Percentiles rank a stretch among this genome's conserved stretches.
Evolutionary conservation across 2,797 vertebrate species (phyloP).

Genomic region (Squalus acanthias): DNA sequence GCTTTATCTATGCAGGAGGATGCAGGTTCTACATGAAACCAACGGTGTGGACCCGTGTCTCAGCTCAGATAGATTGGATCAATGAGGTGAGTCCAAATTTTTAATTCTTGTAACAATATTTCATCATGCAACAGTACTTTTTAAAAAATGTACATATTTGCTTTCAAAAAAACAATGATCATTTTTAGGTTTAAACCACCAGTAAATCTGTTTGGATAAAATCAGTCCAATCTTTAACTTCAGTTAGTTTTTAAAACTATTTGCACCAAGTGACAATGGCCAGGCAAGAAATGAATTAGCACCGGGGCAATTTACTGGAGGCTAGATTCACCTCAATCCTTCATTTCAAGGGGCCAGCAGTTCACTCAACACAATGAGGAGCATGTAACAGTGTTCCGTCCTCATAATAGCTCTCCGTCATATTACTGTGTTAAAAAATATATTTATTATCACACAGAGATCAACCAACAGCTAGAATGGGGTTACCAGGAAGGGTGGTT

Average conservation of each 20-base stretch:
- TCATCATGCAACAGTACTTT: neutral
- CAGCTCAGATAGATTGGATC: conserved; percentile 78
- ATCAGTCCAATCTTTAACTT: neutral
- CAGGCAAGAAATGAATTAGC: neutral
- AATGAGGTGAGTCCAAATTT: conserved; percentile 60
- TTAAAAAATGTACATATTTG: neutral
- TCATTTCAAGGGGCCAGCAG: neutral
- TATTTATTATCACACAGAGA: neutral
- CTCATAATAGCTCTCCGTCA: neutral
- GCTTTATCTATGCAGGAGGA: conserved; percentile 76
- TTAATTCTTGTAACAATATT: neutral
- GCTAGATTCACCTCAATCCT: neutral
- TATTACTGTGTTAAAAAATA: neutral
- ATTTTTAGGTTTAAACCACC: neutral
- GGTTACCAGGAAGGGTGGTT: neutral
- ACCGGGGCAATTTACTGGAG: neutral
- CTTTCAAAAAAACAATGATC: neutral
- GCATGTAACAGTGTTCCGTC: neutral
- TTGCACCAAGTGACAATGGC: neutral
- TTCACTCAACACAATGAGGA: neutral
- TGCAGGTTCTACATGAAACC: conserved; percentile 71
- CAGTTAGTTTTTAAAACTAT: neutral
- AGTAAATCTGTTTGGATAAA: neutral
- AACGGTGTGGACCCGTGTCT: conserved; percentile 77
- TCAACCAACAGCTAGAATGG: neutral